Base-by-base conservation (phyloP, 2,113 vertebrate species). In the Labrus mixtus region DNA sequence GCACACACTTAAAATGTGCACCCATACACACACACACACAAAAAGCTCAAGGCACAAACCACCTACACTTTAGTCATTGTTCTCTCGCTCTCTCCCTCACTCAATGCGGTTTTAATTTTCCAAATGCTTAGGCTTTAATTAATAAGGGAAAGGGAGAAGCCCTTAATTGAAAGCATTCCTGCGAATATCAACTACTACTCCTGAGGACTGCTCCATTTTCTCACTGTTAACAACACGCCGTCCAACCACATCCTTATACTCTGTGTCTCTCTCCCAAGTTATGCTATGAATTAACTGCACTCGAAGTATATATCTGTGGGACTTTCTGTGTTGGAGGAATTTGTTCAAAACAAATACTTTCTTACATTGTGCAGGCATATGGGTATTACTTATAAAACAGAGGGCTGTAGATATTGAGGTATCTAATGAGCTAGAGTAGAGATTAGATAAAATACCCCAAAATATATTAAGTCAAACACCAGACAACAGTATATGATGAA, bases 81-180 rank as follows among this genome's bases (percentile, higher is more conserved):
- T 85, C 55, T 72, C 59, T 76, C 68, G 61, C 76, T 25, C 54
- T 45, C 41, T 73, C 70, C 20, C 46, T 61, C 63, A 43, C 65
- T 78, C 54, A 57, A 1, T 56, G 59, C 61, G 63, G 63, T 71
- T 86, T 87, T 82, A 76, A 86, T 86, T 86, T 83, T 85, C 87
- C 71, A 79, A 88, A 84, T 63, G 50, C 71, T 78, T 81, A 53
- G 68, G n/a, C 78, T 88, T 86, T 91, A 85, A 91, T 91, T 89
- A 90, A 87, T 79, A 82, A 67, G 73, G 68, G 69, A 80, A 81
- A 73, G 59, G 50, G 63, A 73, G 72, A 68, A 55, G 57, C 37
- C 39, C 74, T 66, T 84, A 82, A 91, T 85, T 86, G 85, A 87
- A 89, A 88, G 82, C 69, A 64, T 89, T 89, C 66, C 63, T 72